phyloP scores from a whole-genome alignment of 2,888 invertebrate species.

The Rotaria macrura region DNA sequence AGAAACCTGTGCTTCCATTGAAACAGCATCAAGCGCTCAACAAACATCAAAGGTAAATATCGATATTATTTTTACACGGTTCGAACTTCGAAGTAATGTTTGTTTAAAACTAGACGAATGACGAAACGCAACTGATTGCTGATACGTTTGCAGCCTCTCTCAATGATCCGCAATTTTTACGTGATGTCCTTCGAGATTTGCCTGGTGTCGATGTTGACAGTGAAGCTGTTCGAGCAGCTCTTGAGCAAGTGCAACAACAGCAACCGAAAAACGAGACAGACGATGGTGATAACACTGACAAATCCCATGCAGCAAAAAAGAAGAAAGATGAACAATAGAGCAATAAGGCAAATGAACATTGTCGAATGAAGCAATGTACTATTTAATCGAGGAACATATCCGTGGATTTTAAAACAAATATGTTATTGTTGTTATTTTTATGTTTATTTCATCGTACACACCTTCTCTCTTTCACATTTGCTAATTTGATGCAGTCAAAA shows the following conservation, averaged over 20 bases:
- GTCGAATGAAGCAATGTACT: neutral
- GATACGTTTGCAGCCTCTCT: conserved; percentile 64
- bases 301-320: neutral
- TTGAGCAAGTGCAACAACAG: conserved; percentile 25
- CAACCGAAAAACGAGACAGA: neutral
- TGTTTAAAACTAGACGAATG: neutral
- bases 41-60: neutral
- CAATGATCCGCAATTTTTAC: conserved; percentile 81
- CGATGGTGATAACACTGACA: neutral
- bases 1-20: neutral
- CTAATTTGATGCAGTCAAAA: neutral
- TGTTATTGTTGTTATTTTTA: neutral
- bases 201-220: conserved; percentile 78
- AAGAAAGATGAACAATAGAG: conserved; percentile 26
- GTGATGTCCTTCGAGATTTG: conserved; percentile 78
- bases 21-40: neutral
- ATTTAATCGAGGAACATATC: neutral
- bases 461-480: neutral
- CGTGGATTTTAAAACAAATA: neutral
- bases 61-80: no score
- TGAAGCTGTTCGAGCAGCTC: conserved; percentile 46
- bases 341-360: neutral
- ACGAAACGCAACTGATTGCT: neutral
- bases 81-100: no score
- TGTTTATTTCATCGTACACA: neutral